phyloP scores from a whole-genome alignment of 2,797 vertebrate species.

The Rhinichthys osculus region DNA sequence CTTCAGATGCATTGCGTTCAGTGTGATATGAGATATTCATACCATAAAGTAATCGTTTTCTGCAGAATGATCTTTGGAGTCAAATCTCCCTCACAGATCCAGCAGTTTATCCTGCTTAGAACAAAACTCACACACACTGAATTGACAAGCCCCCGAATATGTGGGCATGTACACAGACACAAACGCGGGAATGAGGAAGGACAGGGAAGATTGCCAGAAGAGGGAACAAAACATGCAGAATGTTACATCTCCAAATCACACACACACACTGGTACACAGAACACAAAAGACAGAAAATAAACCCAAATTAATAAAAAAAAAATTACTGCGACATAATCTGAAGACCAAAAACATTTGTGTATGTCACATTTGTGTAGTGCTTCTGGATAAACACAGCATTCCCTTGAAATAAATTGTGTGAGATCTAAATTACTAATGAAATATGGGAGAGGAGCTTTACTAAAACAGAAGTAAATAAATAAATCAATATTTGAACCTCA shows the following conservation, averaged over 20 bases:
- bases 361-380: constrained; percentile 26
- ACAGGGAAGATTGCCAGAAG: constrained; percentile 3
- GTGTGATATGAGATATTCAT: not conserved
- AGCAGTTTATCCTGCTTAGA: not conserved
- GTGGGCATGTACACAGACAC: not conserved
- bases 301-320: not conserved
- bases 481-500: not conserved
- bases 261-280: not conserved
- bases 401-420: constrained; percentile 3
- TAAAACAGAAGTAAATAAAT: constrained; percentile 19
- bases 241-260: not conserved
- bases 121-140: constrained; percentile 3
- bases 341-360: not conserved
- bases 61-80: not conserved
- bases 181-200: not conserved
- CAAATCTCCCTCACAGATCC: not conserved
- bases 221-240: constrained; percentile 28
- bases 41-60: not conserved
- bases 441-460: not conserved
- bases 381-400: constrained; percentile 38
- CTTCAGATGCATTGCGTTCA: constrained; percentile 3
- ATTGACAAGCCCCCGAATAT: not conserved
- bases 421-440: not conserved
- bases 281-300: constrained; percentile 32
- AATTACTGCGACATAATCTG: not conserved